Percentiles rank a stretch among this genome's conserved stretches.
Conservation (phyloP, 92 coral and sea anemone species). For the Paramuricea clavata region DNA sequence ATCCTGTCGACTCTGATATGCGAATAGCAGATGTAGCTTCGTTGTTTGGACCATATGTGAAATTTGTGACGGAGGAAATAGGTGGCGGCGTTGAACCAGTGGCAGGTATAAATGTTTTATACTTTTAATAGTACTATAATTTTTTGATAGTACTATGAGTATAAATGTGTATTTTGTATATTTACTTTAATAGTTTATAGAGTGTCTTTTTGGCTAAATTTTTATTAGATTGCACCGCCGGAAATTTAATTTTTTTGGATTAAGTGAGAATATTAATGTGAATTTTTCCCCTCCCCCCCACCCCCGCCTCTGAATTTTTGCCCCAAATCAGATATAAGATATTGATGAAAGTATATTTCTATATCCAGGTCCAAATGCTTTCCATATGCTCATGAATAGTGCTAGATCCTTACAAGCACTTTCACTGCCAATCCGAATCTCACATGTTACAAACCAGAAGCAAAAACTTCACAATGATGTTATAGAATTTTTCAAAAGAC, state of each 20-base stretch:
- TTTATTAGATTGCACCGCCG: too few relatives aligned
- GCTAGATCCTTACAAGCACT: constrained; percentile 24
- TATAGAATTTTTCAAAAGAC: constrained; percentile 25
- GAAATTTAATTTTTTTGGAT: too few relatives aligned
- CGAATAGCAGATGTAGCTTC: constrained; percentile 16
- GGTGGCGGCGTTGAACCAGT: constrained; percentile 35
- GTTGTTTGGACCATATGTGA: constrained; percentile 44
- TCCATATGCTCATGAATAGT: constrained; percentile 20
- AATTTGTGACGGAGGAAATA: constrained; percentile 37
- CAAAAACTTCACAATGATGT: constrained; percentile 40
- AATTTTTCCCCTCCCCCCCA: background rate
- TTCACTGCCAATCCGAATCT: constrained; percentile 28
- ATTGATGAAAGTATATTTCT: constrained; percentile 11
- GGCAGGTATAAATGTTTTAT: constrained; percentile 17
- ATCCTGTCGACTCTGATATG: constrained; percentile 36
- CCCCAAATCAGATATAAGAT: background rate
- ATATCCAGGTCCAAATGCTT: constrained; percentile 40
- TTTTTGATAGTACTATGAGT: background rate
- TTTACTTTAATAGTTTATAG: too few relatives aligned
- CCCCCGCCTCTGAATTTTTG: too few relatives aligned
- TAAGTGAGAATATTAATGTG: too few relatives aligned
- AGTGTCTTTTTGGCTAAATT: too few relatives aligned
- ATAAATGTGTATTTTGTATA: too few relatives aligned
- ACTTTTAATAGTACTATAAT: background rate
- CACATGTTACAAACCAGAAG: constrained; percentile 31